Evolutionary conservation across 2,797 vertebrate genomes (phyloP).

Genomic region (Loris lydekkerianus): DNA sequence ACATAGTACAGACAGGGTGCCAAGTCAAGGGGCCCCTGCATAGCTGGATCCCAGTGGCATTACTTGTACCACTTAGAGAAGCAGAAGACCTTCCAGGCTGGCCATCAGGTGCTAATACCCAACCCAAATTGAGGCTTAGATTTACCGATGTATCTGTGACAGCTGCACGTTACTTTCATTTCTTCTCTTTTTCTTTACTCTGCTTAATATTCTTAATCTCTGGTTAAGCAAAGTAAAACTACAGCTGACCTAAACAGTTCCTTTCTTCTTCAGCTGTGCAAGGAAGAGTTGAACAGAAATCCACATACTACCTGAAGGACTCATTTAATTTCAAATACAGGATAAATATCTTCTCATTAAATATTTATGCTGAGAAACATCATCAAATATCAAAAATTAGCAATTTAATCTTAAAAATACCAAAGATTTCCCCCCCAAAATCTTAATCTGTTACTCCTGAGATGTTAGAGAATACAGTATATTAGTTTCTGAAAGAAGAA

Average conservation of each 20-base stretch:
- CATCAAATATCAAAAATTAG: neutral
- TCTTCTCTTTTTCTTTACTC: neutral
- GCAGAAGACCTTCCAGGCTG: neutral
- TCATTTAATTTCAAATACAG: conserved; percentile 23
- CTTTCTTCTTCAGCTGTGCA: neutral
- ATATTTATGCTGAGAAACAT: neutral
- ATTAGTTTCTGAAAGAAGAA: neutral
- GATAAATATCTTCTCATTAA: neutral
- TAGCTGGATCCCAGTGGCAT: neutral
- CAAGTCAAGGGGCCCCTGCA: neutral
- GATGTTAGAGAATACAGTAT: neutral
- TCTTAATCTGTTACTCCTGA: neutral
- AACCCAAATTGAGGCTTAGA: neutral
- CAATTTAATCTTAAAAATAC: neutral
- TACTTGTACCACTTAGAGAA: neutral
- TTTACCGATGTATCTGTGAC: neutral
- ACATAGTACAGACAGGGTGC: neutral
- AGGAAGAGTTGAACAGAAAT: neutral
- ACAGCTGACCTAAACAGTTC: neutral
- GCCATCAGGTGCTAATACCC: neutral
- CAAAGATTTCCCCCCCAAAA: neutral
- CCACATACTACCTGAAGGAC: neutral
- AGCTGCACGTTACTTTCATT: neutral
- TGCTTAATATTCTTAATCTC: neutral
- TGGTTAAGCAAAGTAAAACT: neutral